phyloP scores from a whole-genome alignment of 2,888 invertebrate species.

The Hipparchia semele region DNA sequence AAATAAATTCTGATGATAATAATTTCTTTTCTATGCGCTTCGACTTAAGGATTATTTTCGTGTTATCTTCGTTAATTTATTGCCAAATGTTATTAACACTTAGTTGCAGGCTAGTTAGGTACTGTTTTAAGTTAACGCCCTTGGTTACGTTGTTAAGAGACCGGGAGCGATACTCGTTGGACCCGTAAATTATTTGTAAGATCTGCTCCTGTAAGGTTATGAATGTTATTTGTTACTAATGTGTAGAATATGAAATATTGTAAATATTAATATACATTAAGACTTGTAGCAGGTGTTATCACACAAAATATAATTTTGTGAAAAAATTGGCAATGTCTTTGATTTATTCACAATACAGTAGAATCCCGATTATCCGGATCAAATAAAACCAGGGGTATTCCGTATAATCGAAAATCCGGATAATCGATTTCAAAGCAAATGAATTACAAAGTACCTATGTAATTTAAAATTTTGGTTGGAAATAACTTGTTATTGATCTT shows the following conservation, averaged over 20 bases:
- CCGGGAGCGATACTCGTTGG: constrained; percentile 1
- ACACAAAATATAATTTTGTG: constrained; percentile 85
- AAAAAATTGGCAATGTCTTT: constrained; percentile 65
- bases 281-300: constrained; percentile 84
- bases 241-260: constrained; percentile 82
- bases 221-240: constrained; percentile 83
- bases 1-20: constrained; percentile 55
- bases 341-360: constrained; percentile 25
- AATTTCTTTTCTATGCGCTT: constrained; percentile 60
- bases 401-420: too few species aligned
- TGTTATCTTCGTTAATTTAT: constrained; percentile 81
- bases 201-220: constrained; percentile 81
- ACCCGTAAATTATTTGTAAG: constrained; percentile 66
- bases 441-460: too few species aligned
- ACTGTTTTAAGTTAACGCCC: constrained; percentile 31
- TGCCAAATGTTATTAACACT: constrained; percentile 82
- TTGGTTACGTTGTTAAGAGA: constrained; percentile 26
- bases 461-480: too few species aligned
- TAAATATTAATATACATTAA: constrained; percentile 77
- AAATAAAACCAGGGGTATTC: too few species aligned
- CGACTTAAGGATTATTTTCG: constrained; percentile 71
- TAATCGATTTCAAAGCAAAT: too few species aligned
- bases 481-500: too few species aligned
- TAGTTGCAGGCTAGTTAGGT: constrained; percentile 62
- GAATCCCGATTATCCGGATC: too few species aligned